Base-by-base conservation (phyloP, 2,113 vertebrate genomes). In the Zootoca vivipara region DNA sequence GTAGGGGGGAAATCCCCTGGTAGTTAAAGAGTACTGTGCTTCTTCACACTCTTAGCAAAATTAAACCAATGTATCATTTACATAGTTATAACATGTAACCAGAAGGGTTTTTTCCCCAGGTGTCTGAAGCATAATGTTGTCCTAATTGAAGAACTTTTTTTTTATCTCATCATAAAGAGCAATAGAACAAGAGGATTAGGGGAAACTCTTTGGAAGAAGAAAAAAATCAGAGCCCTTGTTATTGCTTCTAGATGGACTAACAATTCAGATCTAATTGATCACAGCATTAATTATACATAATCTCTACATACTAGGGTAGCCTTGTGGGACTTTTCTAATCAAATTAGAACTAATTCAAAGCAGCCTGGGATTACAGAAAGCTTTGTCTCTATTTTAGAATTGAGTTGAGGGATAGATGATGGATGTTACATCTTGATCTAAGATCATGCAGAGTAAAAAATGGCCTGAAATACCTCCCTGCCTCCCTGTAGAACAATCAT, bases 191-290 rank as follows among this genome's bases (percentile, higher is more conserved):
- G 91, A 96, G 89, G 93, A 96, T 94, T 93, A 91, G 78, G 78
- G 69, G 77, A 90, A 94, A 93, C 38, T 92, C 94, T 94, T 92
- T 20, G 91, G 91, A 95, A 96, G 24, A 77, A 83, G 46, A 52
- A 87, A 81, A 77, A 82, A 65, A 94, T 89, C 95, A 93, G 83
- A 94, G 92, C 91, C 94, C 88, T 46, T 92, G 90, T 93, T 96
- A 95, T 87, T 87, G 89, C 79, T 93, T 91, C 87, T 92, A 87
- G 93, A 95, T 90, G 92, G 93, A 83, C 93, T 88, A 94, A 95
- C 92, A 95, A 93, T 94, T 93, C 90, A 92, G 91, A 93, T 94
- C 90, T 93, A 95, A 95, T 94, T 95, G 95, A 96, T 96, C 94
- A 82, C 85, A 86, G 92, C 94, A 91, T 96, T 96, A 95, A 96